Conservation (phyloP, 2,797 vertebrate species). For the Xerus rutilus region DNA sequence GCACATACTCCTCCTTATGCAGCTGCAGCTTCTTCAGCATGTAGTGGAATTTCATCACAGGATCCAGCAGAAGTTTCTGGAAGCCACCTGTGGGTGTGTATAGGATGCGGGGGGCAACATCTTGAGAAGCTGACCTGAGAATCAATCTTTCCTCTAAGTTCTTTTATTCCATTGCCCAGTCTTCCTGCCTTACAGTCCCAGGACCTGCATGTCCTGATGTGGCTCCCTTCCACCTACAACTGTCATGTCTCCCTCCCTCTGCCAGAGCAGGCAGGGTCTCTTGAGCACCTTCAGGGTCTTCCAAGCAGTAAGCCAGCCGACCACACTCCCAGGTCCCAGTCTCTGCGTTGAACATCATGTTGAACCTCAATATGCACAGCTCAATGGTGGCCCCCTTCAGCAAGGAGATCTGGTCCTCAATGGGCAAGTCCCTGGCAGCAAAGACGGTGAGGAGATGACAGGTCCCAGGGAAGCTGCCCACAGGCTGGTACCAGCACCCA, state of each 20-base stretch:
- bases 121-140: neutral
- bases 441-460: neutral
- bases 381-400: constrained; percentile 87
- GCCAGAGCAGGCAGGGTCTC: constrained; percentile 31
- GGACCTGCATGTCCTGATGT: fast-evolving
- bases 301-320: constrained; percentile 85
- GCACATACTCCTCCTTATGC: constrained; percentile 91
- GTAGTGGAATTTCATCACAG: constrained; percentile 92
- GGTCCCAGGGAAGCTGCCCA: fast-evolving
- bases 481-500: neutral
- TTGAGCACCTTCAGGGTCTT: constrained; percentile 75
- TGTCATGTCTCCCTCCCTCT: neutral
- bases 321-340: constrained; percentile 87
- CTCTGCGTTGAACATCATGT: constrained; percentile 84
- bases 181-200: neutral
- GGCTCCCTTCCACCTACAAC: neutral
- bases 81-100: constrained; percentile 88
- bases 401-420: constrained; percentile 88
- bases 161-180: neutral
- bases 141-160: neutral
- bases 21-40: constrained; percentile 89
- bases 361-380: constrained; percentile 86
- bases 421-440: constrained; percentile 79
- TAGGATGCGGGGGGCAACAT: neutral
- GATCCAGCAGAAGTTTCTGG: constrained; percentile 91